These are phyloP conservation scores for Calypte anna DNA, from an alignment of 2,113 vertebrate species.

Conservation along the genomic window DNA sequence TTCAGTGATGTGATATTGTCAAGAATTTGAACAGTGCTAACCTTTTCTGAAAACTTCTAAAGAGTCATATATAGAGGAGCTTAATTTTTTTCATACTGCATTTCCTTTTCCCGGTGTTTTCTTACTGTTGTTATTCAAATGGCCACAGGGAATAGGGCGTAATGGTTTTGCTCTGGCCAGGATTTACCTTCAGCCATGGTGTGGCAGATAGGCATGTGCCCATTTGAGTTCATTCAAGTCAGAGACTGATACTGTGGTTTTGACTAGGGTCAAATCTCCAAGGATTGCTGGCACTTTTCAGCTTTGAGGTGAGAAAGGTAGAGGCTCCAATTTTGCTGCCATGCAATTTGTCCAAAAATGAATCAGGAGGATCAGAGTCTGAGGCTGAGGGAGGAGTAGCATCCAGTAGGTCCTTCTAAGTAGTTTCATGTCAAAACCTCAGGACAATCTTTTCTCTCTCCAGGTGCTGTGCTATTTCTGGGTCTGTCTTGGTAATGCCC, in stretches of 20 bases:
- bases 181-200: neutral
- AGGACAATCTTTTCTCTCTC: neutral
- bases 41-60: neutral
- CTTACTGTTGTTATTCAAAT: neutral
- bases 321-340: neutral
- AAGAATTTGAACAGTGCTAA: neutral
- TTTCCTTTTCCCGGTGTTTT: neutral
- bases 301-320: neutral
- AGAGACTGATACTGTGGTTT: neutral
- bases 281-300: neutral
- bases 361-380: neutral
- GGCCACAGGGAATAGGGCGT: neutral
- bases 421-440: neutral
- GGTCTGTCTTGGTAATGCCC: slow-evolving; percentile 11
- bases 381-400: neutral
- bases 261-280: neutral
- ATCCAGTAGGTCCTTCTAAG: neutral
- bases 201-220: neutral
- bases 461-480: slow-evolving; percentile 56
- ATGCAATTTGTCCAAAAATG: neutral
- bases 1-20: neutral
- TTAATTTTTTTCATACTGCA: neutral
- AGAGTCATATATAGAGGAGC: neutral
- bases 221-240: neutral
- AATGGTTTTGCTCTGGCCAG: neutral